phyloP scores from a whole-genome alignment of 2,888 invertebrate genomes.

The Papilio protenor region DNA sequence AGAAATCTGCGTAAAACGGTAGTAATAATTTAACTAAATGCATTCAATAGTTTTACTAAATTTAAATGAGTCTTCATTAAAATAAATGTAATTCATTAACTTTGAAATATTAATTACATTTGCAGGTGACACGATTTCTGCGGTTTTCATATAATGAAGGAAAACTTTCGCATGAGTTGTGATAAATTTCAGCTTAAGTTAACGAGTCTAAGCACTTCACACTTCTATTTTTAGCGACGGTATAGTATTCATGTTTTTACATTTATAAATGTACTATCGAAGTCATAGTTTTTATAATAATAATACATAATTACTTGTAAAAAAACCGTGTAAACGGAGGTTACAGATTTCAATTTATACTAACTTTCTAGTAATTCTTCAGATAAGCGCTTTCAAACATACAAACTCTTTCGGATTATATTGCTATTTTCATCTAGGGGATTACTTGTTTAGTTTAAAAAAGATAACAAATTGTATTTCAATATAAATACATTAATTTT shows the following conservation, averaged over 20 bases:
- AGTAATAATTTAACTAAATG: neutral
- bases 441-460: no score
- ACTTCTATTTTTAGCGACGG: slow-evolving; percentile 24
- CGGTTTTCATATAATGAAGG: slow-evolving; percentile 16
- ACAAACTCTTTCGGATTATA: no score
- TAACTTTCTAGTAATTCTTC: no score
- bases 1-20: no score
- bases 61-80: neutral
- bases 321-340: no score
- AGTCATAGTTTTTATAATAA: neutral
- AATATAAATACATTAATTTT: neutral
- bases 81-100: neutral
- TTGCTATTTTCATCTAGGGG: no score
- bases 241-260: slow-evolving; percentile 14
- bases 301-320: no score
- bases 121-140: slow-evolving; percentile 22
- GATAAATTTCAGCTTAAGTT: slow-evolving; percentile 33
- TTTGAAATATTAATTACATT: slow-evolving; percentile 12
- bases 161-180: slow-evolving; percentile 19
- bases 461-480: no score
- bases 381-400: no score
- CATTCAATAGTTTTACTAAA: neutral
- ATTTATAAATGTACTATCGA: slow-evolving; percentile 10
- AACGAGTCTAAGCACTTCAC: slow-evolving; percentile 34
- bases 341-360: no score